These are phyloP conservation scores for Sylvietta virens DNA, from an alignment of 2,113 vertebrate species.

Conservation along the genomic window DNA sequence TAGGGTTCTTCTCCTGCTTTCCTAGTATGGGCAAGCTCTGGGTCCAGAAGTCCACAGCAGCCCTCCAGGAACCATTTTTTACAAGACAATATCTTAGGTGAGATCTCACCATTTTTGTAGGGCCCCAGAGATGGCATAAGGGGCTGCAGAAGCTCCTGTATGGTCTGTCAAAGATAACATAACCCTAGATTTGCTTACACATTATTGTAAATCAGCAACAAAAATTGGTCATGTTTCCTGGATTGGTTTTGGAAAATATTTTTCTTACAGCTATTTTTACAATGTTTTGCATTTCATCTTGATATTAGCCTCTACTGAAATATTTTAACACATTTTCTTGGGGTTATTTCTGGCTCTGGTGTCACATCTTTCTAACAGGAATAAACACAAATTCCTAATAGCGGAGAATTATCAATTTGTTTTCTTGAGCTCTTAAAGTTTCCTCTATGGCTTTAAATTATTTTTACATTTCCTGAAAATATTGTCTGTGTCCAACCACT, in stretches of 20 bases:
- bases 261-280: not conserved
- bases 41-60: not conserved
- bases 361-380: not conserved
- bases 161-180: not conserved
- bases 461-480: not conserved
- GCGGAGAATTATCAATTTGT: not conserved
- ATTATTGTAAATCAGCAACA: not conserved
- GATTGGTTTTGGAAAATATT: not conserved
- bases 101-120: not conserved
- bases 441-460: not conserved
- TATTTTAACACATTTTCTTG: not conserved
- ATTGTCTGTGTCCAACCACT: not conserved
- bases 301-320: not conserved
- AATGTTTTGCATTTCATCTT: not conserved
- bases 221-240: not conserved
- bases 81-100: not conserved
- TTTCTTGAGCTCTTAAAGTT: not conserved
- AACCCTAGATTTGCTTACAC: not conserved
- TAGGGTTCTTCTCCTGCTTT: not conserved
- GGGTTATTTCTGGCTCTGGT: not conserved
- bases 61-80: not conserved
- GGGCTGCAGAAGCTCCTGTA: not conserved
- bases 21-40: not conserved
- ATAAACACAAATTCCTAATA: not conserved
- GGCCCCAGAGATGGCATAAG: not conserved